phyloP scores from a whole-genome alignment of 2,113 vertebrate genomes.

The Sphyrna mokarran region DNA sequence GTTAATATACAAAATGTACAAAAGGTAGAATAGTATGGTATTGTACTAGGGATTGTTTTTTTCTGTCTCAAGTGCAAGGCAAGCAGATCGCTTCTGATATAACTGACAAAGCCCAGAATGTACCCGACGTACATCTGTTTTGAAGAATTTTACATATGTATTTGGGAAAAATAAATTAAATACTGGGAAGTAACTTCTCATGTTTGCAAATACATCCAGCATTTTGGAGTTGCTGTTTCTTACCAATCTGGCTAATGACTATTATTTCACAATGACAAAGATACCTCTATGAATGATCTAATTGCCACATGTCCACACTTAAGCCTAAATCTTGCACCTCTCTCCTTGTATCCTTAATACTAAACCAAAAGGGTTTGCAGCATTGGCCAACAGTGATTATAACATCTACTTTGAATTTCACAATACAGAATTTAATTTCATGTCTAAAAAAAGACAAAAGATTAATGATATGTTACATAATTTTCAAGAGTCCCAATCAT shows the following conservation, averaged over 20 bases:
- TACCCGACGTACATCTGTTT: not conserved
- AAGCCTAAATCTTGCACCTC: not conserved
- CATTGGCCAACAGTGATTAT: not conserved
- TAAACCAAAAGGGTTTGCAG: not conserved
- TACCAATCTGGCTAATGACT: not conserved
- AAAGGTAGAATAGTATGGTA: not conserved
- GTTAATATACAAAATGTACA: not conserved
- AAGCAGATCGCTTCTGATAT: not conserved
- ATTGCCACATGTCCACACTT: not conserved
- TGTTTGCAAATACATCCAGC: not conserved
- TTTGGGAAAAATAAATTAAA: not conserved
- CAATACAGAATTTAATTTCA: not conserved
- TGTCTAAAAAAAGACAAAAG: not conserved
- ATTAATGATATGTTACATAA: not conserved
- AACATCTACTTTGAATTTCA: not conserved
- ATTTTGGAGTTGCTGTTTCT: not conserved
- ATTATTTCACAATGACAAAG: not conserved
- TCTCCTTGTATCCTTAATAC: not conserved
- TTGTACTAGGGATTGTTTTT: not conserved
- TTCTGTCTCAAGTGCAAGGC: not conserved
- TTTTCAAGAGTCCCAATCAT: not conserved
- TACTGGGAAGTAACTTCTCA: not conserved
- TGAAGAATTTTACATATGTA: not conserved
- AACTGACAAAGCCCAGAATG: not conserved
- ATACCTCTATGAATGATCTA: not conserved